phyloP scores from a whole-genome alignment of 2,797 vertebrate genomes.

The Oryzias dopingdopingensis region DNA sequence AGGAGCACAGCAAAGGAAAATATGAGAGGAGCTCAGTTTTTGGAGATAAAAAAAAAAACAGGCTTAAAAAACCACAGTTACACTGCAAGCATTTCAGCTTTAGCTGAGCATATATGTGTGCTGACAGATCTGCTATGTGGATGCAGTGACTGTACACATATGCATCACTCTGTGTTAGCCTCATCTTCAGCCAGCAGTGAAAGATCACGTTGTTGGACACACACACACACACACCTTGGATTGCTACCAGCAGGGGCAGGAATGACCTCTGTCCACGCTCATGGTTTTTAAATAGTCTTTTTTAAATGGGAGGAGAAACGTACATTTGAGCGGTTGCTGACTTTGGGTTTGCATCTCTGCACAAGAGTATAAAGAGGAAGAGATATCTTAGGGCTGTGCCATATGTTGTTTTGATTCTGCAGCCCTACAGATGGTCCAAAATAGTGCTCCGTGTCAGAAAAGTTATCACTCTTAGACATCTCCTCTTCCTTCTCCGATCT shows the following conservation, averaged over 20 bases:
- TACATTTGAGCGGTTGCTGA: constrained; percentile 25
- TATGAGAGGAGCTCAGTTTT: constrained; percentile 6
- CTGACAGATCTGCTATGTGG: constrained; percentile 51
- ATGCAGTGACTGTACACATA: constrained; percentile 46
- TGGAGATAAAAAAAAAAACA: not conserved
- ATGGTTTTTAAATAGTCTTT: constrained; percentile 9
- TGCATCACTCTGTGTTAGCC: constrained; percentile 55
- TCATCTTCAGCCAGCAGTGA: constrained; percentile 56
- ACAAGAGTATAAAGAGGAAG: constrained; percentile 54
- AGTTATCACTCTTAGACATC: constrained; percentile 60
- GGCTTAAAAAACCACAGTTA: constrained; percentile 11
- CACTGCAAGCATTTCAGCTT: constrained; percentile 22
- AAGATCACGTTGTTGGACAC: constrained; percentile 46
- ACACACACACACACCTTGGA: constrained; percentile 37
- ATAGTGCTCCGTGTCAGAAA: constrained; percentile 73
- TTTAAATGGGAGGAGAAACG: constrained; percentile 22
- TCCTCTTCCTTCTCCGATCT: constrained; percentile 52
- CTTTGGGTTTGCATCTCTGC: constrained; percentile 31
- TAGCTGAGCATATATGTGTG: constrained; percentile 35
- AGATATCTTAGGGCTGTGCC: constrained; percentile 65
- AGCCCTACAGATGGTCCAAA: constrained; percentile 74
- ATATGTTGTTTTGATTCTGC: constrained; percentile 73
- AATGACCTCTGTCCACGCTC: constrained; percentile 41
- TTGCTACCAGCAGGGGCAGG: constrained; percentile 46
- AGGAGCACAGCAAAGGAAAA: constrained; percentile 3